Evolutionary conservation across 37 sponge, comb jelly and placozoan genomes (phyloP).

Genomic region (Oscarella lobularis): DNA sequence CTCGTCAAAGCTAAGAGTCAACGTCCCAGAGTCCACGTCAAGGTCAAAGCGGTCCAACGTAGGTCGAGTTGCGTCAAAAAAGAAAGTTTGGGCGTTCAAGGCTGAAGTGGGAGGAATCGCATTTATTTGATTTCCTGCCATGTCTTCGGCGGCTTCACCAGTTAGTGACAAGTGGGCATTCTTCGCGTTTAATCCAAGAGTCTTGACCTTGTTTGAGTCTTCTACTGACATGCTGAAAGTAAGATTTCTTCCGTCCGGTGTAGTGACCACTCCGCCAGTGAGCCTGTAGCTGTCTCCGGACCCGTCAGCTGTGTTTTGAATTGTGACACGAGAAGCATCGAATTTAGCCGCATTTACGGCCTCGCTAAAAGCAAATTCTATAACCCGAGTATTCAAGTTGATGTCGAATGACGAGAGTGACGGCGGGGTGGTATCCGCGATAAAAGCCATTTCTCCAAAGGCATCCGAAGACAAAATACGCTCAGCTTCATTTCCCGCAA

Average conservation of each 20-base stretch:
- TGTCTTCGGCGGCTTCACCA: conserved; percentile 24
- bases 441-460: conserved; percentile 15
- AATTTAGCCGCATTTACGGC: conserved; percentile 46
- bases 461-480: conserved; percentile 30
- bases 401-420: conserved; percentile 38
- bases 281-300: conserved; percentile 11
- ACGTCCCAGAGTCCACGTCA: conserved; percentile 32
- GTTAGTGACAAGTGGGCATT: neutral
- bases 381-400: conserved; percentile 24
- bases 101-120: conserved; percentile 14
- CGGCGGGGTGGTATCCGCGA: conserved; percentile 41
- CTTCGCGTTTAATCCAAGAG: neutral
- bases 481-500: conserved; percentile 11
- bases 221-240: neutral
- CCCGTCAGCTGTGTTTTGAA: conserved; percentile 19
- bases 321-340: conserved; percentile 32
- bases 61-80: conserved; percentile 38
- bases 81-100: conserved; percentile 35
- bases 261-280: conserved; percentile 20
- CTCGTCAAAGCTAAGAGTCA: conserved; percentile 69
- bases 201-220: neutral
- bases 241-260: conserved; percentile 3
- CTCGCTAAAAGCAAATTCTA: conserved; percentile 24
- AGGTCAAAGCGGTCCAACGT: conserved; percentile 45
- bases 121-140: conserved; percentile 41